Conservation (phyloP, 2,888 invertebrate species). For the Noctua janthina region DNA sequence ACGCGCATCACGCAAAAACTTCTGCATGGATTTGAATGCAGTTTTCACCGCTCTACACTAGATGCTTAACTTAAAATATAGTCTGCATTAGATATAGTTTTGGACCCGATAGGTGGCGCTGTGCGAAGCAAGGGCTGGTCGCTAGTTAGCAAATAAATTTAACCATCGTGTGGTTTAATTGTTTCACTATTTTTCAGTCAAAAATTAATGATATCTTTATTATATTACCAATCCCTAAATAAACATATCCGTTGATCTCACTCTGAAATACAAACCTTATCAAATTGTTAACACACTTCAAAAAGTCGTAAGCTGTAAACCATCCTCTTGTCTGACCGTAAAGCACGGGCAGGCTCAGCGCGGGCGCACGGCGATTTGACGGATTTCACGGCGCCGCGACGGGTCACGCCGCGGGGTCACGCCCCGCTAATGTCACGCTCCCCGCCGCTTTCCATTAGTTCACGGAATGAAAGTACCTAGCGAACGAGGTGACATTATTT, state of each 20-base stretch:
- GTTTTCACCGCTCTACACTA: no score
- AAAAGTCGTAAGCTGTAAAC: conserved; percentile 68
- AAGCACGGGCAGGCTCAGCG: conserved; percentile 76
- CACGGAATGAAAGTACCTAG: conserved; percentile 82
- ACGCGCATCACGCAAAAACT: no score
- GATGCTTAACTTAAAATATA: no score
- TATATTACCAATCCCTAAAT: neutral
- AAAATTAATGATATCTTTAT: neutral
- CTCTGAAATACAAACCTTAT: neutral
- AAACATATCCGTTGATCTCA: neutral
- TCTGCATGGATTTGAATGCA: no score
- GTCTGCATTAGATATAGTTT: no score
- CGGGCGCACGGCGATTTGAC: conserved; percentile 90
- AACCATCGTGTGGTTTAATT: neutral
- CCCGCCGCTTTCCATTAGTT: conserved; percentile 82
- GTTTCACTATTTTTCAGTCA: neutral
- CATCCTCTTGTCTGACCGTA: conserved; percentile 69
- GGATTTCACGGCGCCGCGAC: conserved; percentile 85
- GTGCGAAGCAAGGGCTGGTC: no score
- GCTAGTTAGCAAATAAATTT: neutral
- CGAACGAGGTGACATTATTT: conserved; percentile 70
- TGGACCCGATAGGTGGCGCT: no score
- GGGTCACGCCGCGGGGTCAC: conserved; percentile 87
- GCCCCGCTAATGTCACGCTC: conserved; percentile 85
- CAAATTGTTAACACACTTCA: neutral